A percentile compares a stretch with the other conserved stretches of the same genome.
phyloP scores from a whole-genome alignment of 2,113 vertebrate genomes.

The Nycticebus coucang region DNA sequence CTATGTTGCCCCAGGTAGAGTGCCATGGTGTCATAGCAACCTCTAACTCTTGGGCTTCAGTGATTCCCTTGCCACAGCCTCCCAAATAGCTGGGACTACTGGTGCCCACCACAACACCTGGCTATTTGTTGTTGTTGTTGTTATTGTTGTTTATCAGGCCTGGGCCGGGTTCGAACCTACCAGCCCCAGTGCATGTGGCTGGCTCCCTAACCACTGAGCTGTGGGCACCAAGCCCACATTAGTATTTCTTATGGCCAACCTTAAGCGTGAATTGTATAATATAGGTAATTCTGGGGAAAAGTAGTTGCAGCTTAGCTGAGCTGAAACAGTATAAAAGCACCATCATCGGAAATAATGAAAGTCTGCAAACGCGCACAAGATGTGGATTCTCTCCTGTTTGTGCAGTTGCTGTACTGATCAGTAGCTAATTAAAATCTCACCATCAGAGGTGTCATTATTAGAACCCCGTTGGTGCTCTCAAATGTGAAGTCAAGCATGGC shows the following conservation, averaged over 20 bases:
- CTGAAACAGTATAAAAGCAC: background rate
- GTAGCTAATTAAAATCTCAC: constrained; percentile 68
- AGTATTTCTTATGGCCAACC: background rate
- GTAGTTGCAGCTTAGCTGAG: background rate
- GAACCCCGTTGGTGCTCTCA: constrained; percentile 16
- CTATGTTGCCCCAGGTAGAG: too few species aligned
- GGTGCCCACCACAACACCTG: too few species aligned
- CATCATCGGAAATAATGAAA: constrained; percentile 10
- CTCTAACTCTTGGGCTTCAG: too few species aligned
- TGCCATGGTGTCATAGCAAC: too few species aligned
- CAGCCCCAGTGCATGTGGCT: too few species aligned
- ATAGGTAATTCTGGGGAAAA: constrained; percentile 16
- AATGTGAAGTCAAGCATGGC: constrained; percentile 45
- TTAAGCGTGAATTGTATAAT: background rate
- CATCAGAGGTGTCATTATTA: constrained; percentile 47
- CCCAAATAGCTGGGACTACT: too few species aligned
- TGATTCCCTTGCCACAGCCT: too few species aligned
- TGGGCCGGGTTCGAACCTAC: too few species aligned
- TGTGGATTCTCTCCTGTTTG: background rate
- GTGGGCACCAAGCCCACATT: background rate
- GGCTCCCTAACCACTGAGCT: too few species aligned
- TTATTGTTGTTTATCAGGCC: too few species aligned
- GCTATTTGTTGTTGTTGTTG: too few species aligned
- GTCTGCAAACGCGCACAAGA: background rate
- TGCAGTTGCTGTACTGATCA: background rate